Evolutionary conservation across 2,797 vertebrate species (phyloP).

Genomic region (Pteronotus mesoamericanus): DNA sequence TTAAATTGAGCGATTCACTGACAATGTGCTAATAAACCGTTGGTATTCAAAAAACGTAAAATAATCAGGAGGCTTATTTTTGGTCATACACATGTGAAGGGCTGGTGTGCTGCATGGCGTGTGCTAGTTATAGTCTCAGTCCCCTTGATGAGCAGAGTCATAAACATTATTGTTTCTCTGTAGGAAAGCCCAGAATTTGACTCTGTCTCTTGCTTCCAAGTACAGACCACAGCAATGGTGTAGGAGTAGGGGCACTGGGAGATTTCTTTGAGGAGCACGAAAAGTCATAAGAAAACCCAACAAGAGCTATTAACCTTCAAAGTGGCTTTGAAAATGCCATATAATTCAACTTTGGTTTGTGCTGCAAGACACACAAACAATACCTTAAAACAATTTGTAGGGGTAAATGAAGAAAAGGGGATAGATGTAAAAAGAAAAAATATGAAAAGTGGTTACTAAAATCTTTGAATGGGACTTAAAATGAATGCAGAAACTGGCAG

Average conservation of each 20-base stretch:
- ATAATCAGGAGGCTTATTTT: slow-evolving; percentile 2
- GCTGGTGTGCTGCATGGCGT: not conserved
- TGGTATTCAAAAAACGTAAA: slow-evolving; percentile 5
- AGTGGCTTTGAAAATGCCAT: slow-evolving; percentile 27
- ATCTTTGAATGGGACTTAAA: not conserved
- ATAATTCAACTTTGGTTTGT: slow-evolving; percentile 40
- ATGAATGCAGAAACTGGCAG: not conserved
- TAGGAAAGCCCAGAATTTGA: not conserved
- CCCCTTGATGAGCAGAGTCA: not conserved
- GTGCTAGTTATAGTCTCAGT: slow-evolving; percentile 5
- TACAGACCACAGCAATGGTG: not conserved
- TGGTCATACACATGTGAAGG: not conserved
- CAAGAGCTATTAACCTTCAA: slow-evolving; percentile 37
- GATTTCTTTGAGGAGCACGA: not conserved
- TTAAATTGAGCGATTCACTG: slow-evolving; percentile 12
- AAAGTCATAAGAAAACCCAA: slow-evolving; percentile 43
- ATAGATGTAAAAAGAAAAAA: not conserved
- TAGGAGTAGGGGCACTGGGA: not conserved
- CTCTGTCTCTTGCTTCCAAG: not conserved
- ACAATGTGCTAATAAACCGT: slow-evolving; percentile 27
- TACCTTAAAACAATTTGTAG: slow-evolving; percentile 32
- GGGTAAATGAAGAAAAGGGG: not conserved
- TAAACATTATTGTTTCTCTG: not conserved
- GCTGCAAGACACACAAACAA: not conserved
- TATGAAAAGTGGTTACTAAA: not conserved